These are phyloP conservation scores for Melanotus villosus DNA, from an alignment of 2,888 invertebrate genomes.

Conservation along the genomic window DNA sequence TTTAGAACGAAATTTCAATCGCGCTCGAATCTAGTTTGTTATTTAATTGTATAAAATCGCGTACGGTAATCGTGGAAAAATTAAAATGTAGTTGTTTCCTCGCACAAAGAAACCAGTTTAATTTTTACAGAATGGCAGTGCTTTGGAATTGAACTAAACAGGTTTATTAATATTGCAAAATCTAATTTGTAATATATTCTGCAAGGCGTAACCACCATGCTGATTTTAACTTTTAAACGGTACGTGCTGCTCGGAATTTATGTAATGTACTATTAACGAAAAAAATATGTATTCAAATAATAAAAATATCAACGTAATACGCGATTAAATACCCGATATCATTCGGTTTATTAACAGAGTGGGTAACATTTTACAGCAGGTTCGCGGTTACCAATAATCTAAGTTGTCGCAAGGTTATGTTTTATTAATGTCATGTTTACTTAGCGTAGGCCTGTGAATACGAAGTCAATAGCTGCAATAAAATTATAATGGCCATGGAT, in stretches of 20 bases:
- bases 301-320: not conserved
- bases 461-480: slow-evolving; percentile 35
- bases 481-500: slow-evolving; percentile 41
- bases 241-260: slow-evolving; percentile 16
- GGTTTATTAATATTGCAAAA: slow-evolving; percentile 41
- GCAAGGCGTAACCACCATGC: slow-evolving; percentile 16
- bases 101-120: slow-evolving; percentile 48
- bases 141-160: slow-evolving; percentile 30
- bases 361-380: slow-evolving; percentile 35
- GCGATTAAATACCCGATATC: not conserved
- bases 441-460: slow-evolving; percentile 35
- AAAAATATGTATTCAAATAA: not conserved
- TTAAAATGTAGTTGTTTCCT: slow-evolving; percentile 24
- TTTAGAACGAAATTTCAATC: no score
- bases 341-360: slow-evolving; percentile 6
- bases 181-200: slow-evolving; percentile 34
- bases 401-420: slow-evolving; percentile 36
- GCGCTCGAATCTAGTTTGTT: no score
- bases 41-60: no score
- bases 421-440: slow-evolving; percentile 38
- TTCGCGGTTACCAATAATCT: slow-evolving; percentile 34
- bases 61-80: no score
- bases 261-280: not conserved
- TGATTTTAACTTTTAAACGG: slow-evolving; percentile 27
- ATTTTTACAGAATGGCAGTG: slow-evolving; percentile 40